phyloP scores from a whole-genome alignment of 2,113 vertebrate genomes.

The Scophthalmus maximus region DNA sequence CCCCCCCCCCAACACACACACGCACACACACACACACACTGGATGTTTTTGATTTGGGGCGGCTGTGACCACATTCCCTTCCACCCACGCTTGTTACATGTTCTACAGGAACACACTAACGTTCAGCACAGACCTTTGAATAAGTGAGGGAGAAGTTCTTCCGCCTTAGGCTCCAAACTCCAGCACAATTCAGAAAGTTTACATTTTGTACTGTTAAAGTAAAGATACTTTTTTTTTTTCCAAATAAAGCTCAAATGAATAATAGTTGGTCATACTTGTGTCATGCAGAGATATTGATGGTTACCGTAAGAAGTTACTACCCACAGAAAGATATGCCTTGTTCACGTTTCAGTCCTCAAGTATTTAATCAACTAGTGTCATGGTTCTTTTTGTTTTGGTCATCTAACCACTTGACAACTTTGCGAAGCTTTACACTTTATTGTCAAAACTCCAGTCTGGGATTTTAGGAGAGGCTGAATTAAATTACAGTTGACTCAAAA shows the following conservation, averaged over 20 bases:
- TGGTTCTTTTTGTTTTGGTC: neutral
- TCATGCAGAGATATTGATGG: neutral
- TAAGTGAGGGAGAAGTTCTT: conserved; percentile 13
- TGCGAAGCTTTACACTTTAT: neutral
- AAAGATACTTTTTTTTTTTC: no score
- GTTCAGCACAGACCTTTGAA: conserved; percentile 35
- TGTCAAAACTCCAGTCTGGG: neutral
- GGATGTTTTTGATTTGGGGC: conserved; percentile 75
- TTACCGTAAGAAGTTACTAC: no score
- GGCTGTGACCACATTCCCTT: conserved; percentile 76
- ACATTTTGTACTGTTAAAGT: no score
- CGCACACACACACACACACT: conserved; percentile 23
- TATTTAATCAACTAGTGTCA: conserved; percentile 20
- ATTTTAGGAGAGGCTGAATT: neutral
- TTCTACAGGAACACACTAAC: conserved; percentile 66
- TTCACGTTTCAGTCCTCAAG: conserved; percentile 12
- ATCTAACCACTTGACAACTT: conserved; percentile 5
- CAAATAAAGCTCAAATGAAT: neutral
- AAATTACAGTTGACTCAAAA: neutral
- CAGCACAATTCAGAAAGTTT: neutral
- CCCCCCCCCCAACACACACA: neutral
- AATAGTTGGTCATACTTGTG: neutral
- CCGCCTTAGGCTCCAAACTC: conserved; percentile 3
- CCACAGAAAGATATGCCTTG: no score
- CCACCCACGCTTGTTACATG: conserved; percentile 76